Evolutionary conservation across 2,797 vertebrate genomes (phyloP), one percentile per base, ranked within the genome.

Genomic region (Cynopterus sphinx): DNA sequence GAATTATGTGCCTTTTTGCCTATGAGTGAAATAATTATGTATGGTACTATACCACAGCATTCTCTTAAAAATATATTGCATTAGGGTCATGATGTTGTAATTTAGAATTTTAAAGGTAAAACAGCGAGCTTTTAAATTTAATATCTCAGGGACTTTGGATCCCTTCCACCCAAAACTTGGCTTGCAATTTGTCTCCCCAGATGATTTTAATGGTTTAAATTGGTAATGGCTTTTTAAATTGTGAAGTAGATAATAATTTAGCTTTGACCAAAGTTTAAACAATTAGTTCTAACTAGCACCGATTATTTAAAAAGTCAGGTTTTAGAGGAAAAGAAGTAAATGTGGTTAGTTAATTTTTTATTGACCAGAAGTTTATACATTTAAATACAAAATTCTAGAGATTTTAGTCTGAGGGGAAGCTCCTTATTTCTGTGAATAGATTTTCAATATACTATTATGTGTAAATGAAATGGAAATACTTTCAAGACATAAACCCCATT

Each of bases 1-100:
- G 53, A 96, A 85, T 96, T 96, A 96, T 74, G 82, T 36, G 8
- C 3, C 1, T 94, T 97, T 98, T 97, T 97, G 61, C 85, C 95
- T 93, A 41, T 57, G 68, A 98, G 75, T 96, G 59, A 98, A 98
- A 98, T 98, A 97, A 98, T 97, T 98, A 86, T 55, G 31, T 85
- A 70, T 51, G 89, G 53, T 97, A 94, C 97, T 97, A 22, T 43
- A 95, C 90, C 91, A 97, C 92, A 98, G 97, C 95, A 33, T 49
- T 94, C 96, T 98, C 91, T 98, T 98, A 98, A 98, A 98, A 96
- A 98, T 95, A 98, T 97, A 97, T 96, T 98, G 65, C 91, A 97
- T 79, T 92, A 91, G 91, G 70, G 68, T 96, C 83, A 73, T 97
- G 94, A 93, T 97, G 96, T 92, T 97, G 79, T 96, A 98, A 96